Evolutionary conservation across 2,797 vertebrate species (phyloP), one percentile per base, ranked within the genome.

Genomic region (Pithecia hirsuta): DNA sequence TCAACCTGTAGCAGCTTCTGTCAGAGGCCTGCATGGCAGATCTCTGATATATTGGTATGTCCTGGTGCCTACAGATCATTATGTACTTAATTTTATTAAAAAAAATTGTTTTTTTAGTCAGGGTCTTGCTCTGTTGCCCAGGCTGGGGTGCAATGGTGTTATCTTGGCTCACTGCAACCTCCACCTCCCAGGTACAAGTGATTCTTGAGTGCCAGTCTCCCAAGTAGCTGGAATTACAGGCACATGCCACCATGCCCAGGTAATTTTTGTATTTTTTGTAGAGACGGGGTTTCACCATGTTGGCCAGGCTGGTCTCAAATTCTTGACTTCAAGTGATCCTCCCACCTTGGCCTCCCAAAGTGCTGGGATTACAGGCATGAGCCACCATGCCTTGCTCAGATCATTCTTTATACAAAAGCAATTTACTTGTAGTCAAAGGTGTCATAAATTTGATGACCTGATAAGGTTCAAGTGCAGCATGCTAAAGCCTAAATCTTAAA

Each of bases 401-500:
- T 76, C n/a, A 80, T 41, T 12, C 72, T 89, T 75, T 30, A 48
- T 3, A 26, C 79, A 88, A 85, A 44, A 76, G 41, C 14, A 64
- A 76, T 28, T 91, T 70, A 67, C 5, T 26, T 89, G 33, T 80
- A 26, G 14, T 80, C 36, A 44, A 81, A 92, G 28, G 17, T 85
- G 10, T 64, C 20, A 41, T 84, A n/a, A 93, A 48, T 85, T 70
- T 61, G 30, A 80, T 86, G 57, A 95, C 36, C 22, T 36, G 30
- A 67, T 19, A 81, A 36, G 2, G n/a, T 81, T 89, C 74, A 33
- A 92, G 67, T 59, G 26, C 12, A 7, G 41, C 1, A 6, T 50
- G 39, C 72, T 90, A 64, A 91, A 74, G 50, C 33, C 83, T 55
- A 83, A 75, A n/a, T 57, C 48, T 91, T 93, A 85, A 93, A 91